Conservation (phyloP, 2,888 invertebrate species). For the Ichneumon xanthorius region DNA sequence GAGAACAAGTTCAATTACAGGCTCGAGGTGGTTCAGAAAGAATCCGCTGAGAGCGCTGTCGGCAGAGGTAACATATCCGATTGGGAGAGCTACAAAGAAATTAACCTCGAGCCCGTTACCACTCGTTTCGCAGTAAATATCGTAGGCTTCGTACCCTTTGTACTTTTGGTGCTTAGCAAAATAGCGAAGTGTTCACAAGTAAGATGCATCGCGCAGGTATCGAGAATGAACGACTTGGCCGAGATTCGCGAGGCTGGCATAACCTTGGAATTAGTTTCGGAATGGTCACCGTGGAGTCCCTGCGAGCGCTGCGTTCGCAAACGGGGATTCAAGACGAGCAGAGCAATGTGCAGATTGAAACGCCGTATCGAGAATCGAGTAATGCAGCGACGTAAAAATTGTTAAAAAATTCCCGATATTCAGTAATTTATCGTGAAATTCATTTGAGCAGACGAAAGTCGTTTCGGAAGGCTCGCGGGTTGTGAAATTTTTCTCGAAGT, state of each 20-base stretch:
- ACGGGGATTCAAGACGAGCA: constrained; percentile 83
- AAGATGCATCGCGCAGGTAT: constrained; percentile 74
- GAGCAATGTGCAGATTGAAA: constrained; percentile 86
- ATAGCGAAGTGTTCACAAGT: neutral
- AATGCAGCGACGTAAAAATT: constrained; percentile 6
- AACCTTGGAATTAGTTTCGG: constrained; percentile 85
- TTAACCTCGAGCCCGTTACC: constrained; percentile 85
- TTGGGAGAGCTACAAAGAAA: constrained; percentile 86
- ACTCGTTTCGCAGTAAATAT: constrained; percentile 82
- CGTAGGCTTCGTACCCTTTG: neutral
- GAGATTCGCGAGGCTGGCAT: constrained; percentile 84
- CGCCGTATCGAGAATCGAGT: constrained; percentile 68
- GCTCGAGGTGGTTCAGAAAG: constrained; percentile 82
- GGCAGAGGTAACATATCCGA: constrained; percentile 85
- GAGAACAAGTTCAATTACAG: constrained; percentile 85
- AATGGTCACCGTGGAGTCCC: constrained; percentile 86
- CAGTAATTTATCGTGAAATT: constrained; percentile 20
- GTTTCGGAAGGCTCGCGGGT: constrained; percentile 61
- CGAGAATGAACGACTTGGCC: constrained; percentile 83
- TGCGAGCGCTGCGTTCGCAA: constrained; percentile 85
- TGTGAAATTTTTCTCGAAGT: constrained; percentile 75
- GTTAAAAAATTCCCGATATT: neutral
- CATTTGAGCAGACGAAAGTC: constrained; percentile 29
- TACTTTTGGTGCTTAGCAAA: neutral
- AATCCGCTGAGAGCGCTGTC: constrained; percentile 49